phyloP scores from a whole-genome alignment of 2,888 invertebrate species.

The Strigamia maritima region DNA sequence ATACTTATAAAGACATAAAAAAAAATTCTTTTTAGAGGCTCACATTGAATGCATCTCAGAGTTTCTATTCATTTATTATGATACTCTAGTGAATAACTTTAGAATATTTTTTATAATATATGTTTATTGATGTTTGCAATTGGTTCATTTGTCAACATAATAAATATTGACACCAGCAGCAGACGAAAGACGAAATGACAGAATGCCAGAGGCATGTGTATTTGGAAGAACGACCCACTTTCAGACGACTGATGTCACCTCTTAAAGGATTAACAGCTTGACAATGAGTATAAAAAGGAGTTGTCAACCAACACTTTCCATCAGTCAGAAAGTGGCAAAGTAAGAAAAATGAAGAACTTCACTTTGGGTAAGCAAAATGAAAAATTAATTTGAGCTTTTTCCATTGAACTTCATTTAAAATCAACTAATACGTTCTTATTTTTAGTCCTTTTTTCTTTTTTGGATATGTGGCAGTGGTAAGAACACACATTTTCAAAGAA shows the following conservation, averaged over 20 bases:
- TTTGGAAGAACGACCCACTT: constrained; percentile 26
- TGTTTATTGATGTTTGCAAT: background rate
- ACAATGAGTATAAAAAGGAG: constrained; percentile 24
- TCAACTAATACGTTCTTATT: background rate
- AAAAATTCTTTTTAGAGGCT: no score
- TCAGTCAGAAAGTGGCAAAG: background rate
- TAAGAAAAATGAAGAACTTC: background rate
- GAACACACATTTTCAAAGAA: background rate
- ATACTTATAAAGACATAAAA: no score
- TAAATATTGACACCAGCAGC: constrained; percentile 11
- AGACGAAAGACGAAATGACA: background rate
- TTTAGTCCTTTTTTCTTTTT: background rate
- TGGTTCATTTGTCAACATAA: background rate
- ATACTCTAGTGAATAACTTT: background rate
- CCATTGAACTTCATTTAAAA: background rate
- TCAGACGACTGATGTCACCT: constrained; percentile 9
- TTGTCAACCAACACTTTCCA: constrained; percentile 8
- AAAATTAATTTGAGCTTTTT: background rate
- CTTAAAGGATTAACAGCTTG: constrained; percentile 22
- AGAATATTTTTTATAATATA: background rate
- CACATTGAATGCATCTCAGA: no score
- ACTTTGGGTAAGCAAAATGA: constrained; percentile 3
- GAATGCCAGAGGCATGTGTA: constrained; percentile 20
- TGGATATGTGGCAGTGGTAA: background rate
- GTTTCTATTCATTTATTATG: background rate